A percentile compares a stretch with the other conserved stretches of the same genome.
These are phyloP conservation scores for Perithous albicinctus DNA, from an alignment of 2,888 invertebrate species.

Conservation along the genomic window DNA sequence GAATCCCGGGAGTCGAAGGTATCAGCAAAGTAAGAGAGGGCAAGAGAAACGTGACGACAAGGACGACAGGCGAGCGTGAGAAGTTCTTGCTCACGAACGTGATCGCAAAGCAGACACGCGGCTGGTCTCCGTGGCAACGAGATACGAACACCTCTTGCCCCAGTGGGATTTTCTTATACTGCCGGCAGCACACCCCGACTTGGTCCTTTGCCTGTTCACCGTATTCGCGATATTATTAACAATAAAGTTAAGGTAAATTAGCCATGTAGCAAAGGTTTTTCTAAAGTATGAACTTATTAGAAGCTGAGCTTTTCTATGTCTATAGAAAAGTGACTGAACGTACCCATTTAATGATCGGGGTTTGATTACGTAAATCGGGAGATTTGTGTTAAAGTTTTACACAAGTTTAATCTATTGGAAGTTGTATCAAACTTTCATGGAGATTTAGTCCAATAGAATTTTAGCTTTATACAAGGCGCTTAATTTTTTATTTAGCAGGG, in stretches of 20 bases:
- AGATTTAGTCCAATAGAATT: too few species aligned
- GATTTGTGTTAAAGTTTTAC: neutral
- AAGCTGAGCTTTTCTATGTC: too few species aligned
- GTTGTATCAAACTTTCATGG: neutral
- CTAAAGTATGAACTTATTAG: neutral
- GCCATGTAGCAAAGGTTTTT: neutral
- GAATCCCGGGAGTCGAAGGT: conserved; percentile 28
- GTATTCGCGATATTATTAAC: conserved; percentile 63
- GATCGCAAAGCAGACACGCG: conserved; percentile 72
- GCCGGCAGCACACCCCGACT: neutral
- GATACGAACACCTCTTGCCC: conserved; percentile 67
- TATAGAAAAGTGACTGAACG: too few species aligned
- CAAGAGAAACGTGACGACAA: conserved; percentile 39
- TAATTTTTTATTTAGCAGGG: too few species aligned
- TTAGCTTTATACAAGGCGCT: too few species aligned
- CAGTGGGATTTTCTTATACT: conserved; percentile 35
- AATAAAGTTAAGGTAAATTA: neutral
- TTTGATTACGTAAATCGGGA: too few species aligned
- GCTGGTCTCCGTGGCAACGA: conserved; percentile 74
- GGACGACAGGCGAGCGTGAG: conserved; percentile 48
- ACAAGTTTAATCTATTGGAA: neutral
- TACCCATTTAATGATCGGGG: too few species aligned
- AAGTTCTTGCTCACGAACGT: conserved; percentile 69
- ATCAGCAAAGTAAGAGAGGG: neutral
- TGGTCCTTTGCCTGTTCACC: conserved; percentile 15